Evolutionary conservation across 2,888 invertebrate species (phyloP), one percentile per base, ranked within the genome.

Genomic region (Biston betularia): DNA sequence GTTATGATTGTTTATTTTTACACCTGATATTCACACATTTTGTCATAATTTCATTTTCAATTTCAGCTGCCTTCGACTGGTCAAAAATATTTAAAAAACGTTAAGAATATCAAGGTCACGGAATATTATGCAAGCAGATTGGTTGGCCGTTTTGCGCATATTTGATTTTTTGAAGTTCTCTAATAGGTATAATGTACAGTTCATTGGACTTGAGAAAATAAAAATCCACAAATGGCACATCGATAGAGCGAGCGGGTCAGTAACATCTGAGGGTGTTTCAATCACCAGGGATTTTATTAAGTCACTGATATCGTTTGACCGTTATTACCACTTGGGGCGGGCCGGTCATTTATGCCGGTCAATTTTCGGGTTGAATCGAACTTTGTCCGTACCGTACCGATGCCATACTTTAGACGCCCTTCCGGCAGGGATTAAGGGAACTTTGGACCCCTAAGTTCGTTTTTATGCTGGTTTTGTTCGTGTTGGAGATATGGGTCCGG

Each of bases 281-380:
- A 74, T 74, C 74, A 76, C 74, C 71, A 60, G 76, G 77, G 71
- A 75, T 87, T 88, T 88, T 89, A 89, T 89, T 86, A 83, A 88
- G 84, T 86, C 85, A 65, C 82, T 81, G 77, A 85, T 84, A 85
- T 85, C 82, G 81, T 79, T 69, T 74, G 80, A 74, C 78, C 80
- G 81, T 86, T 87, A 86, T 88, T 85, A 84, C 85, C 73, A 74
- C 73, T 74, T 73, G 71, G 81, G 77, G 80, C 80, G 80, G 76
- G 76, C 77, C 73, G 76, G 77, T 77, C 83, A 82, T 82, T 84
- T 79, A 80, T 79, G 83, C 76, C 83, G 86, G 85, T 85, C 86
- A 87, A 87, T 88, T 87, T 86, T 83, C 78, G 82, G 85, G 81
- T 84, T 81, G 78, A 81, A 84, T 85, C 80, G 82, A 82, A 83